Evolutionary conservation across 1,140 invertebrate genomes (phyloP).

Genomic region (Cepaea nemoralis): DNA sequence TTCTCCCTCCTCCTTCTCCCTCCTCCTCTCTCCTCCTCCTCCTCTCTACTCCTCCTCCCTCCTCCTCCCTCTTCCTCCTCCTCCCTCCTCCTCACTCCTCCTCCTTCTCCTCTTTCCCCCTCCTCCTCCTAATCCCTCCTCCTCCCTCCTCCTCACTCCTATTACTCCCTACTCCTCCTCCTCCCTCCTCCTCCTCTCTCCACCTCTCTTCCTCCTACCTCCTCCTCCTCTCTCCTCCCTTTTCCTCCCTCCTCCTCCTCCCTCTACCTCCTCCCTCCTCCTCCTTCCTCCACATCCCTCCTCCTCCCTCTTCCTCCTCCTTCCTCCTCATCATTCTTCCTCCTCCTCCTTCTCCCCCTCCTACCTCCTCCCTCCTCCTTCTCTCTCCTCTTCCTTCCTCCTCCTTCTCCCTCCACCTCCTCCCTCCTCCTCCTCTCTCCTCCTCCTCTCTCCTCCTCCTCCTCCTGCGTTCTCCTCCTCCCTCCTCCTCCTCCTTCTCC

Average conservation of each 20-base stretch:
- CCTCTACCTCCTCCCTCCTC: not conserved
- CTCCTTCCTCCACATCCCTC: too few relatives aligned
- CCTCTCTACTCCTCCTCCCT: too few relatives aligned
- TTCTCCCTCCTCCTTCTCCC: not conserved
- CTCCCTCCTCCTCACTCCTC: too few relatives aligned
- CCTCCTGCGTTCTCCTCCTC: not conserved
- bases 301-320: conserved; percentile 4
- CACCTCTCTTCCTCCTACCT: too few relatives aligned
- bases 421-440: not conserved
- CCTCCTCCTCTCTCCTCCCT: not conserved
- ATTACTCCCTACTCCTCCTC: not conserved
- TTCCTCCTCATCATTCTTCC: not conserved
- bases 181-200: not conserved
- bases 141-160: too few relatives aligned
- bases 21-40: not conserved
- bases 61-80: too few relatives aligned
- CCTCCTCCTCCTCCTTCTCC: not conserved
- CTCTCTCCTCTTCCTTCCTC: not conserved
- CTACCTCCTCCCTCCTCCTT: not conserved
- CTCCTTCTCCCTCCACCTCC: not conserved
- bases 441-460: not conserved
- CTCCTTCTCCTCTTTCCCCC: too few relatives aligned
- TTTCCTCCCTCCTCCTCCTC: too few relatives aligned
- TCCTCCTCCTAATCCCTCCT: not conserved
- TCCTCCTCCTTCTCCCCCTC: conserved; percentile 4